A percentile compares a stretch with the other conserved stretches of the same genome.
Conservation (phyloP, 2,888 invertebrate genomes). For the Lithophane semibrunnea region DNA sequence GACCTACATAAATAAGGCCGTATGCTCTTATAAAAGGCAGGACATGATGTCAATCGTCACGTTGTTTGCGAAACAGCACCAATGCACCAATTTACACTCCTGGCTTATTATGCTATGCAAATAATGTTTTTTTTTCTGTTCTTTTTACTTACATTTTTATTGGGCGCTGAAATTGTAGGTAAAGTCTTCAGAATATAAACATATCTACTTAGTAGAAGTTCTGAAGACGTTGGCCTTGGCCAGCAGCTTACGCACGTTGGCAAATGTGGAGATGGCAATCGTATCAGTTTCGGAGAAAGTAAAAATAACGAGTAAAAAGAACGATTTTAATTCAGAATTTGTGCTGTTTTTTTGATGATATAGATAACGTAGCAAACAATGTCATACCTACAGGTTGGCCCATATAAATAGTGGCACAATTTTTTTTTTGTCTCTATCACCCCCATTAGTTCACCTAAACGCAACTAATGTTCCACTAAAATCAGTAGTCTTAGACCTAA, state of each 20-base stretch:
- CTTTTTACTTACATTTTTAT: background rate
- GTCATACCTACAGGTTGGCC: background rate
- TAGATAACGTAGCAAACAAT: slow-evolving; percentile 5
- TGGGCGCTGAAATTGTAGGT: background rate
- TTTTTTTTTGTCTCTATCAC: no score
- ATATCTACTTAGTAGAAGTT: background rate
- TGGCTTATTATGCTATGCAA: background rate
- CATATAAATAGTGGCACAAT: no score
- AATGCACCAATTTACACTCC: no score
- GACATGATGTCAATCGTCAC: background rate
- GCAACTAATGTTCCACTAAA: no score
- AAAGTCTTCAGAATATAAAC: background rate
- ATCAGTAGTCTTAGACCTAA: no score
- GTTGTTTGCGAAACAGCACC: background rate
- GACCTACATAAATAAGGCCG: no score
- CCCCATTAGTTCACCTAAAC: no score
- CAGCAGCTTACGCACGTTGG: background rate
- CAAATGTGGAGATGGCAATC: background rate
- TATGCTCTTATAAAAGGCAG: no score
- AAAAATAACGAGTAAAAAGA: slow-evolving; percentile 3
- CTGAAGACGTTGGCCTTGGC: background rate
- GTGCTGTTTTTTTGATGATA: slow-evolving; percentile 16
- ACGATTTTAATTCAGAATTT: slow-evolving; percentile 41
- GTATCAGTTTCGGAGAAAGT: background rate
- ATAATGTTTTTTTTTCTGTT: background rate